A percentile compares a stretch with the other conserved stretches of the same genome.
Conservation (phyloP, 2,797 vertebrate genomes). For the Lateolabrax maculatus region DNA sequence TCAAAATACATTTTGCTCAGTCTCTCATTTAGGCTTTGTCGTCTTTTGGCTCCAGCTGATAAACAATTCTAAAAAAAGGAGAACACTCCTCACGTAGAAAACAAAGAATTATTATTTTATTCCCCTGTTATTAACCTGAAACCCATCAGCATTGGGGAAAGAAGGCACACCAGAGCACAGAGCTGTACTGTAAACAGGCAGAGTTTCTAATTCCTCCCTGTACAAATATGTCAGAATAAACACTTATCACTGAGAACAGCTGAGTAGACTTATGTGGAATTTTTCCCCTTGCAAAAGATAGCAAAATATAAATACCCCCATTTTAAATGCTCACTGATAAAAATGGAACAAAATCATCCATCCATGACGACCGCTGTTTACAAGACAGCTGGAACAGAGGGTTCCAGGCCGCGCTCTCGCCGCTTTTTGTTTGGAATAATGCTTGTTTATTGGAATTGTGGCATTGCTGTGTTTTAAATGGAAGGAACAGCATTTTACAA, state of each 20-base stretch:
- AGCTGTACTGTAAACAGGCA: constrained; percentile 44
- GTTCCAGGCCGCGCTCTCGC: constrained; percentile 55
- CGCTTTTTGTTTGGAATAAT: constrained; percentile 75
- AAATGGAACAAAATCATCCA: constrained; percentile 71
- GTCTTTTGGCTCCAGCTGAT: constrained; percentile 66
- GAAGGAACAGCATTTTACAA: constrained; percentile 79
- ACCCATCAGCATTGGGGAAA: constrained; percentile 55
- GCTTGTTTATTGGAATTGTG: constrained; percentile 79
- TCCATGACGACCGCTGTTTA: constrained; percentile 73
- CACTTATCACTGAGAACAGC: constrained; percentile 66
- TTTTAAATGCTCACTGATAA: constrained; percentile 71
- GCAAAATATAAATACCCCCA: constrained; percentile 69
- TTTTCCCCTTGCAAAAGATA: constrained; percentile 54
- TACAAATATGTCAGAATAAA: constrained; percentile 71
- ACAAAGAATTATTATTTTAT: constrained; percentile 22
- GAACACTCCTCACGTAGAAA: constrained; percentile 13
- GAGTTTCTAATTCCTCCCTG: constrained; percentile 60
- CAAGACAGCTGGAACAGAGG: constrained; percentile 68
- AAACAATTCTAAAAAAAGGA: constrained; percentile 65
- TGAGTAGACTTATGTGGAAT: constrained; percentile 52
- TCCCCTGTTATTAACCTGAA: constrained; percentile 57
- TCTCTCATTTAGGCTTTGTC: constrained; percentile 61
- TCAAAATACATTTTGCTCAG: constrained; percentile 66
- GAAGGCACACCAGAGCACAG: constrained; percentile 53
- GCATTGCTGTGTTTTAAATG: constrained; percentile 79